Conservation (phyloP, 2,113 vertebrate genomes). For the Tachuris rubrigastra region DNA sequence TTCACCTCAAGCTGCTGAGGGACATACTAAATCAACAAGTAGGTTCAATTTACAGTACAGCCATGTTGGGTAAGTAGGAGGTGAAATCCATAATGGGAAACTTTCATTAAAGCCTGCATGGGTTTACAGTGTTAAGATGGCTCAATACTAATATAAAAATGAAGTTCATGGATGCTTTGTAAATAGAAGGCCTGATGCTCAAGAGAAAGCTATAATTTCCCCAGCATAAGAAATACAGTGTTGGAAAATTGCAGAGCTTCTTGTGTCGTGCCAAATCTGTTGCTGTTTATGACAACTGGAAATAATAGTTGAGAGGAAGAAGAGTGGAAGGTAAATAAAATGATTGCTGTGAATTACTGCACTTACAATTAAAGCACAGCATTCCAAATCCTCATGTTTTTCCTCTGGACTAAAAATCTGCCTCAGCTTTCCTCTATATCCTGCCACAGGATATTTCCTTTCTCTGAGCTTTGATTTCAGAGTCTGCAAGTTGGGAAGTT, state of each 20-base stretch:
- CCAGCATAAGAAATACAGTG: neutral
- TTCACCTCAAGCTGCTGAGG: conserved; percentile 71
- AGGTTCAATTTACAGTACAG: neutral
- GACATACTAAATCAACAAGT: conserved; percentile 56
- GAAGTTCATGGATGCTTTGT: neutral
- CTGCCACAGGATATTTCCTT: neutral
- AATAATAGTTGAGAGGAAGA: neutral
- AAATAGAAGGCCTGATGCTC: neutral
- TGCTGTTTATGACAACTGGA: neutral
- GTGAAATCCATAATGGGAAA: neutral
- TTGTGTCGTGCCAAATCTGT: neutral
- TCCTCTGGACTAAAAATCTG: neutral
- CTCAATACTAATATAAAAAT: neutral
- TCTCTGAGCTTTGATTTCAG: neutral
- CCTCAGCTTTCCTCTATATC: neutral
- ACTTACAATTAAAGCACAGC: neutral
- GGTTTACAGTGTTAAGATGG: neutral
- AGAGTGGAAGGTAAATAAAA: neutral
- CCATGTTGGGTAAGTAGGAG: neutral
- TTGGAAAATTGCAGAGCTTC: neutral
- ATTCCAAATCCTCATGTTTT: neutral
- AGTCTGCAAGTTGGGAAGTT: neutral
- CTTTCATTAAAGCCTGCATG: neutral
- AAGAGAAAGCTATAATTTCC: neutral
- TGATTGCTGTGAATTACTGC: neutral